Conservation (phyloP, 2,797 vertebrate species). For the Ispidina picta region DNA sequence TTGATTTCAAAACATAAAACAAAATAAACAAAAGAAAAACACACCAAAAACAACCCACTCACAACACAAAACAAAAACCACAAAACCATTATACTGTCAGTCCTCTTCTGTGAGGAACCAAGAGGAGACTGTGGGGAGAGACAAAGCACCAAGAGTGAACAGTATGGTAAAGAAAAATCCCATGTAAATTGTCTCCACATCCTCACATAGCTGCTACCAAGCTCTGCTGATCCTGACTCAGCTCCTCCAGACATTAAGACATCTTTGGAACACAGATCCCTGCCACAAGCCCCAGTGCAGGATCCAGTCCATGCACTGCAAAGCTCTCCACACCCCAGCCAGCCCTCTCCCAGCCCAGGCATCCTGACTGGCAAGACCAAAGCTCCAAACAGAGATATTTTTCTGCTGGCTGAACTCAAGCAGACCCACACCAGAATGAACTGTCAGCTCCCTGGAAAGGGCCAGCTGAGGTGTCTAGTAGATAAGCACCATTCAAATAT, state of each 20-base stretch:
- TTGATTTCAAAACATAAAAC: neutral
- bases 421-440: neutral
- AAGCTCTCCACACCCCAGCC: neutral
- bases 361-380: neutral
- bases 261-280: neutral
- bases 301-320: neutral
- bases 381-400: neutral
- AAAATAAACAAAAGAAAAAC: neutral
- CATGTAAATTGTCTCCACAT: accelerated
- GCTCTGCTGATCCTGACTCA: neutral
- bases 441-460: neutral
- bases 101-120: neutral
- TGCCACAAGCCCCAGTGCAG: neutral
- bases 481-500: neutral
- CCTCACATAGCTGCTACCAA: neutral
- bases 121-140: neutral
- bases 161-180: neutral
- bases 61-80: neutral
- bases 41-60: too few species aligned
- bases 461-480: neutral
- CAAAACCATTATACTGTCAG: neutral
- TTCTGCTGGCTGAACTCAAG: neutral
- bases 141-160: neutral
- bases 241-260: neutral
- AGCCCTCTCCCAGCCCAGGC: neutral